Conservation (phyloP, 2,113 vertebrate genomes). For the Pitta sordida region DNA sequence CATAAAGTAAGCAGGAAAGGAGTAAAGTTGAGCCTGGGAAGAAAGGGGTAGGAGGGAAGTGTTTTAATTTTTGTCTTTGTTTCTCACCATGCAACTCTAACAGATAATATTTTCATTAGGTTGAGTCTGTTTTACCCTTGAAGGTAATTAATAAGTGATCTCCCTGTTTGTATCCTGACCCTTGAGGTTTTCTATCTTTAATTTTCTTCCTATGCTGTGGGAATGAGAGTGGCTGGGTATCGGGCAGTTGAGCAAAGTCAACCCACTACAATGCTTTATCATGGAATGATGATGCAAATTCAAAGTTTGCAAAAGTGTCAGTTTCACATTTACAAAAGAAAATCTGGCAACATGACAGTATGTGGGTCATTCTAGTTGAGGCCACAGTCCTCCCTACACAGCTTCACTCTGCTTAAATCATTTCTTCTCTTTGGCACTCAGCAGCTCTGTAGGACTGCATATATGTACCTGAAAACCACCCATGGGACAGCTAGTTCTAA, state of each 20-base stretch:
- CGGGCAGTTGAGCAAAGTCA: neutral
- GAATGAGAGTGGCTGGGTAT: neutral
- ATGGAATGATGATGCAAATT: neutral
- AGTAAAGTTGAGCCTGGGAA: neutral
- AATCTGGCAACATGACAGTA: neutral
- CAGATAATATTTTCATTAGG: neutral
- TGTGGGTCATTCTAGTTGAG: neutral
- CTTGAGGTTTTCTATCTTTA: neutral
- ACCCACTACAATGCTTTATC: neutral
- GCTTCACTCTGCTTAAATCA: neutral
- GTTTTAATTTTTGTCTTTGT: neutral
- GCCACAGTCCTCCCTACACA: neutral
- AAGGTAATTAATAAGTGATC: neutral
- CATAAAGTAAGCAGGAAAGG: neutral
- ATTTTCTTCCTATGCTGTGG: neutral
- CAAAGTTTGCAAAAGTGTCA: neutral
- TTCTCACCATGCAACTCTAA: neutral
- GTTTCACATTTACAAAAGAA: neutral
- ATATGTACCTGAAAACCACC: neutral
- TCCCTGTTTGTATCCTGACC: neutral
- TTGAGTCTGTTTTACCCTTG: neutral
- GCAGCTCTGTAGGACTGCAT: neutral
- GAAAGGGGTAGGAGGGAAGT: rapidly evolving
- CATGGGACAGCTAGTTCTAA: neutral
- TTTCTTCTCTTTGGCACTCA: neutral